phyloP scores from a whole-genome alignment of 2,113 vertebrate species.

The Ceuthmochares aereus region DNA sequence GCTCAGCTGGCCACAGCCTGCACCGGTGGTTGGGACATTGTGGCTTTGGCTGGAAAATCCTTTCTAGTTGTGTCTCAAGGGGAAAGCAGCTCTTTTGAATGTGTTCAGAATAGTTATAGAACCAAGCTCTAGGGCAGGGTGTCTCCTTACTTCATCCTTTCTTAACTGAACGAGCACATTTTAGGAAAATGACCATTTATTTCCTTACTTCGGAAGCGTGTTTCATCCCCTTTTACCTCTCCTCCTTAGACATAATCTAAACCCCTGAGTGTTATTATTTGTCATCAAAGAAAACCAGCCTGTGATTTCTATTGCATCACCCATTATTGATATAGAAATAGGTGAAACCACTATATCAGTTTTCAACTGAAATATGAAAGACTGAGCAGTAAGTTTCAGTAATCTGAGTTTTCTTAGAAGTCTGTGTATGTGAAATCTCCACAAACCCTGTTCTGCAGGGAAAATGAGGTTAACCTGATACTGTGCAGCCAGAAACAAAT shows the following conservation, averaged over 20 bases:
- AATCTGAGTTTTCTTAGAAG: neutral
- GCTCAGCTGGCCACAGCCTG: neutral
- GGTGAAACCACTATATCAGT: neutral
- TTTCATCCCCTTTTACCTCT: neutral
- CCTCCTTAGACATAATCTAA: neutral
- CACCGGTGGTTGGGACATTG: rapidly evolving
- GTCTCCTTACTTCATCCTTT: neutral
- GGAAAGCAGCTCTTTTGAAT: neutral
- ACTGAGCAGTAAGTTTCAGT: neutral
- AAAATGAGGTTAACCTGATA: neutral
- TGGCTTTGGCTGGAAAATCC: neutral
- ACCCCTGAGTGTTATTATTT: neutral
- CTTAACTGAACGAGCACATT: neutral
- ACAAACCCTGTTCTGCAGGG: neutral
- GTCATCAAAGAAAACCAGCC: neutral
- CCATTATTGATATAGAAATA: neutral
- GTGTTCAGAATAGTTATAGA: neutral
- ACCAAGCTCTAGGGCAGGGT: neutral
- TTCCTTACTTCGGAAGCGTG: rapidly evolving
- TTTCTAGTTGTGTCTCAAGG: neutral
- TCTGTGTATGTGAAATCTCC: neutral
- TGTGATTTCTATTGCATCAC: neutral
- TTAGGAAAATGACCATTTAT: neutral
- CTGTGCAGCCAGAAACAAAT: neutral
- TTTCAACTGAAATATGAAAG: neutral